phyloP scores from a whole-genome alignment of 2,797 vertebrate species.

The Arvicola amphibius region DNA sequence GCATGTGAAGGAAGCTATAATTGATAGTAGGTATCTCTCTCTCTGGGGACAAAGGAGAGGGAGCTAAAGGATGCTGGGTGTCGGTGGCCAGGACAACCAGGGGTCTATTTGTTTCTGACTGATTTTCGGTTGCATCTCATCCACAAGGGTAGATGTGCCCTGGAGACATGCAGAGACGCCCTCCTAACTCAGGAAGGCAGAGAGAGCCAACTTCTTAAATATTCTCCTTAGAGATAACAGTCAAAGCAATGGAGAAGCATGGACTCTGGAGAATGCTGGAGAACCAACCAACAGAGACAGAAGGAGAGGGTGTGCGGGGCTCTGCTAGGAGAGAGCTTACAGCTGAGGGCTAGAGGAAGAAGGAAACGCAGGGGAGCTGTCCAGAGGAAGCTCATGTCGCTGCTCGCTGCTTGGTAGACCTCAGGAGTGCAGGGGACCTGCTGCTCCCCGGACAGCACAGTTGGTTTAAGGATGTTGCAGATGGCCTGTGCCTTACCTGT shows the following conservation, averaged over 20 bases:
- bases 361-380: too few relatives aligned
- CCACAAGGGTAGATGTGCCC: neutral
- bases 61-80: neutral
- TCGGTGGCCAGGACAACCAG: neutral
- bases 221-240: neutral
- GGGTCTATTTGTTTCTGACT: neutral
- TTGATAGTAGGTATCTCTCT: neutral
- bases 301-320: neutral
- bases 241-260: neutral
- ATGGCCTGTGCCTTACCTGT: neutral
- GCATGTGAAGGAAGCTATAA: neutral
- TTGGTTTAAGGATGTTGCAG: neutral
- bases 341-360: neutral
- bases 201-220: neutral
- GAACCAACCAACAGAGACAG: neutral
- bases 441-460: neutral
- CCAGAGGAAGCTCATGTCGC: neutral
- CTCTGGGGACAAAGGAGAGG: neutral
- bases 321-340: neutral
- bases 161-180: rapidly evolving
- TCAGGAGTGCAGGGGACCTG: neutral
- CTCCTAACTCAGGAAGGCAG: rapidly evolving
- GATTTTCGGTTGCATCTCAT: neutral
- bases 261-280: neutral
- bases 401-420: neutral